Evolutionary conservation across 2,797 vertebrate genomes (phyloP), one percentile per base, ranked within the genome.

Genomic region (Acipenser ruthenus): DNA sequence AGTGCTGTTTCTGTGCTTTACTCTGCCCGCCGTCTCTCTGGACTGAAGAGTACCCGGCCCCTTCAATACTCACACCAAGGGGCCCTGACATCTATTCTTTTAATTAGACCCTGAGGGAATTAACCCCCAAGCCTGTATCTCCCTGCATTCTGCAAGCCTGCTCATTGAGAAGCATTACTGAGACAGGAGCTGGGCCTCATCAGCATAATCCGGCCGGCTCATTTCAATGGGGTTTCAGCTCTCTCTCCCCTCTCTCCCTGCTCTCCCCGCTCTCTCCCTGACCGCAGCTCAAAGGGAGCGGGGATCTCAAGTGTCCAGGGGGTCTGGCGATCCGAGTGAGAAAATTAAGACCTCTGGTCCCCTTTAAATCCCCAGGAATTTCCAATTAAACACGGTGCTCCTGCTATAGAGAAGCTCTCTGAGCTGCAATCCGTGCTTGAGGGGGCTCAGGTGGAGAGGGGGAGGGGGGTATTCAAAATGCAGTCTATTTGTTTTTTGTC

Each of bases 281-380:
- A 68, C 67, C 65, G 67, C 75, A 71, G 63, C 80, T 85, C 84
- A 85, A 87, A 86, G 80, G 77, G 82, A 86, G 69, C 62, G 80
- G 77, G 79, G 78, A 53, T 68, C 81, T 78, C 79, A 50, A 70
- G 76, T 78, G 72, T 76, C 18, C 78, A 80, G 81, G 80, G 82
- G 79, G 13, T 5, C 82, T 65, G 75, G 81, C 60, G 81, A 83
- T 83, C 78, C 71, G 86, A 89, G 87, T 91, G 88, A 89, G 89
- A 91, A 91, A 89, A 89, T 89, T 86, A 89, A 90, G 89, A 90
- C 89, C 87, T 89, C 87, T 89, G 86, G 82, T 55, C 84, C 83
- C 84, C 83, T 84, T 81, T 86, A 89, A 89, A 87, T 86, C 87
- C 86, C 84, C 80, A 86, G 86, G 89, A 91, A 90, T 91, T 88